phyloP scores from a whole-genome alignment of 2,113 vertebrate species.

The Nyctibius bracteatus region DNA sequence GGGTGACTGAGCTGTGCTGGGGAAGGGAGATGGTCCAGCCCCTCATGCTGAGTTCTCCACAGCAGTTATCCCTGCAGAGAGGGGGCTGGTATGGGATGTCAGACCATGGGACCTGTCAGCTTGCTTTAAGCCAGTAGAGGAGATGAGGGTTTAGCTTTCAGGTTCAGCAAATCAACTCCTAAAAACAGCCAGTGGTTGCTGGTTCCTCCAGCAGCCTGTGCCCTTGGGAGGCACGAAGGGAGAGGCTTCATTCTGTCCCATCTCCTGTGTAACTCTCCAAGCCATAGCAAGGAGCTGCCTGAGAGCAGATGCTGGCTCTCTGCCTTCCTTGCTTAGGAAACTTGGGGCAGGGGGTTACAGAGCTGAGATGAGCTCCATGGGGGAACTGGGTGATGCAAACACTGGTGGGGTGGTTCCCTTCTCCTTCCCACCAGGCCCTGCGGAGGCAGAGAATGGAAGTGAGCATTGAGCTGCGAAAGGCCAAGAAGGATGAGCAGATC shows the following conservation, averaged over 20 bases:
- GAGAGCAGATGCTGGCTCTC: not conserved
- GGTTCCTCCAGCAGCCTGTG: not conserved
- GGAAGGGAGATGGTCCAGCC: not conserved
- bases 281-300: not conserved
- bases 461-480: slow-evolving; percentile 83
- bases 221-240: not conserved
- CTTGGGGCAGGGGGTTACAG: not conserved
- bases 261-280: not conserved
- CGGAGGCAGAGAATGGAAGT: slow-evolving; percentile 75
- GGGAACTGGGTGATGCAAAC: not conserved
- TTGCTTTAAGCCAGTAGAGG: not conserved
- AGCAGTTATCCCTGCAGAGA: fast-evolving
- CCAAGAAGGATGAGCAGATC: slow-evolving; percentile 82
- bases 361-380: too few species aligned
- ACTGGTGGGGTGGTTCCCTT: fast-evolving
- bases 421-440: slow-evolving; percentile 66
- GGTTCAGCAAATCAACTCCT: not conserved
- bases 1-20: not conserved
- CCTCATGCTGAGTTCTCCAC: not conserved
- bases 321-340: fast-evolving
- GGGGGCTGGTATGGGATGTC: not conserved
- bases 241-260: not conserved
- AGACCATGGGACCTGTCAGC: not conserved
- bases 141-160: not conserved
- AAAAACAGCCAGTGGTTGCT: not conserved